Percentiles rank a stretch among this genome's conserved stretches.
phyloP scores from a whole-genome alignment of 2,797 vertebrate genomes.

The Pempheris klunzingeri region DNA sequence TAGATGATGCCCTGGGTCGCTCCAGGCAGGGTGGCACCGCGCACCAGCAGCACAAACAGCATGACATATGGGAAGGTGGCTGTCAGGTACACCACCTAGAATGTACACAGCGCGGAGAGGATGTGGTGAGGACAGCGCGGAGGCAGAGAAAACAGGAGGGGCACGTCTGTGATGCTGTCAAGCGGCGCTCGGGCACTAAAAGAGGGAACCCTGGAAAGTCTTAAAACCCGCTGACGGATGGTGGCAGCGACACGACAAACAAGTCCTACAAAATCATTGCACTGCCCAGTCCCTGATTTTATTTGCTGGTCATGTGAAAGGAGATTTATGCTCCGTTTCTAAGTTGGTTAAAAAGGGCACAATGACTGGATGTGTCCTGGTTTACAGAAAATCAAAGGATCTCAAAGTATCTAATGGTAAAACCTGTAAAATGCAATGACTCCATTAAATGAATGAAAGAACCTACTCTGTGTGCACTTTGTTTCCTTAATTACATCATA shows the following conservation, averaged over 20 bases:
- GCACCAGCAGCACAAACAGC: conserved; percentile 90
- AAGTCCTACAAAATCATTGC: not conserved
- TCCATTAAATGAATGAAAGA: not conserved
- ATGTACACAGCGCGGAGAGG: conserved; percentile 38
- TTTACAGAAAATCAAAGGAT: not conserved
- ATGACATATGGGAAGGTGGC: conserved; percentile 94
- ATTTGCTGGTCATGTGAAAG: not conserved
- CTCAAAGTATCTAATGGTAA: not conserved
- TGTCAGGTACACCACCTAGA: conserved; percentile 93
- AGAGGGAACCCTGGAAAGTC: conserved; percentile 42
- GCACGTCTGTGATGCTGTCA: conserved; percentile 27
- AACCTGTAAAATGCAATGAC: not conserved
- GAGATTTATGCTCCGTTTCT: conserved; percentile 11
- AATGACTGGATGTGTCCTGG: not conserved
- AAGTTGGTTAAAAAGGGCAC: too few relatives aligned
- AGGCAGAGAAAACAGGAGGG: conserved; percentile 36
- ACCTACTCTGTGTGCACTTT: not conserved
- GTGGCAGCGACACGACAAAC: conserved; percentile 36
- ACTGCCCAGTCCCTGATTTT: not conserved
- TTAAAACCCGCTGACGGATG: conserved; percentile 38
- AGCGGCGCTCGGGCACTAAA: conserved; percentile 16
- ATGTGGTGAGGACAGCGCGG: conserved; percentile 38
- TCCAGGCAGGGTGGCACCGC: conserved; percentile 91
- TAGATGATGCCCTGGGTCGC: conserved; percentile 90
- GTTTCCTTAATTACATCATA: too few relatives aligned